Evolutionary conservation across 2,113 vertebrate species (phyloP).

Genomic region (Peromyscus maniculatus): DNA sequence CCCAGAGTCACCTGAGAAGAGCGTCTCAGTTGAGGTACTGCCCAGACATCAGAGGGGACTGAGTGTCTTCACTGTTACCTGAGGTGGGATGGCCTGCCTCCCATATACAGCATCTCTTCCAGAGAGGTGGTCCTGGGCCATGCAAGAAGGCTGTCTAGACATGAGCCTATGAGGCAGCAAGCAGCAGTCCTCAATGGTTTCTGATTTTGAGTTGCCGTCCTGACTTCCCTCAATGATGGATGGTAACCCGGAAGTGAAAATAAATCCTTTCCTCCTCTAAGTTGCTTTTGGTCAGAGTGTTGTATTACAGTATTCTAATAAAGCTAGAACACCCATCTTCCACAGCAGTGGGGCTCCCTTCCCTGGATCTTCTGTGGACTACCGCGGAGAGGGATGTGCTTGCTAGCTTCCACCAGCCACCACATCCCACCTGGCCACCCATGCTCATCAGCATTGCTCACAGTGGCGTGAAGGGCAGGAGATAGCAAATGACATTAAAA

Average conservation of each 20-base stretch:
- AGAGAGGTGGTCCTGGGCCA: background rate
- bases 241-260: background rate
- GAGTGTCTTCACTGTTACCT: background rate
- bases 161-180: background rate
- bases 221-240: background rate
- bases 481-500: background rate
- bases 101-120: background rate
- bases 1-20: background rate
- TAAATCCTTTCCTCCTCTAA: background rate
- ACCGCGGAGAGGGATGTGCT: rapidly evolving
- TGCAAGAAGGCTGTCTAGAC: background rate
- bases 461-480: background rate
- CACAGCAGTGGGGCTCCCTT: background rate
- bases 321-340: background rate
- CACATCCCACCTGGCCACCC: rapidly evolving
- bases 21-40: background rate
- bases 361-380: background rate
- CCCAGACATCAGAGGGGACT: background rate
- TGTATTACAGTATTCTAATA: background rate
- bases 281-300: background rate
- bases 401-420: background rate
- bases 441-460: rapidly evolving
- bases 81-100: background rate
- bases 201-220: background rate
- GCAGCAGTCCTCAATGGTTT: no score